These are phyloP conservation scores for Carabus problematicus DNA, from an alignment of 2,888 invertebrate genomes.

Conservation along the genomic window DNA sequence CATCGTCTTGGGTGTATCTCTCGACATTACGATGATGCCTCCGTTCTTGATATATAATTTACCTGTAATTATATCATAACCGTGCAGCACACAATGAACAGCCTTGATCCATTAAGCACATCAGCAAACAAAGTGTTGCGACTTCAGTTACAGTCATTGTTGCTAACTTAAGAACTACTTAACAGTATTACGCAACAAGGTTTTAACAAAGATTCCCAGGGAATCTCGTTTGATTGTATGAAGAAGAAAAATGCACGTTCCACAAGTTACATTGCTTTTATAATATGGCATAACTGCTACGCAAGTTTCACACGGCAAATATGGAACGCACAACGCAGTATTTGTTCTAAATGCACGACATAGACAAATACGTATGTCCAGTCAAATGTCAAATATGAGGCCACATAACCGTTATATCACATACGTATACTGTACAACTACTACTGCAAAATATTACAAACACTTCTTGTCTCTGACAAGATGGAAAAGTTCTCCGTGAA, in stretches of 20 bases:
- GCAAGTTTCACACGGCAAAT: constrained; percentile 5
- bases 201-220: constrained; percentile 4
- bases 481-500: no score
- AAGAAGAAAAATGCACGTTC: neutral
- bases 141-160: neutral
- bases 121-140: constrained; percentile 7
- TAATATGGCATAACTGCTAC: constrained; percentile 2
- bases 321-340: no score
- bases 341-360: no score
- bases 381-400: no score
- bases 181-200: neutral
- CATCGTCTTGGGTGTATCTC: neutral
- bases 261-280: neutral
- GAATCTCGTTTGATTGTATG: constrained; percentile 1
- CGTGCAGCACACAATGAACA: constrained; percentile 28
- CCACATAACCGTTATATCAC: no score
- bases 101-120: constrained; percentile 34
- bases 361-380: no score
- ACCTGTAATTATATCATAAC: constrained; percentile 37
- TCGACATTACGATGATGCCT: neutral
- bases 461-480: no score
- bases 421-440: no score
- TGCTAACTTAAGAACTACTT: no score
- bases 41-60: constrained; percentile 13
- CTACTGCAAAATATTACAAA: no score